Percentiles rank a stretch among this genome's conserved stretches.
Conservation (phyloP, 2,113 vertebrate genomes). For the Pionites leucogaster region DNA sequence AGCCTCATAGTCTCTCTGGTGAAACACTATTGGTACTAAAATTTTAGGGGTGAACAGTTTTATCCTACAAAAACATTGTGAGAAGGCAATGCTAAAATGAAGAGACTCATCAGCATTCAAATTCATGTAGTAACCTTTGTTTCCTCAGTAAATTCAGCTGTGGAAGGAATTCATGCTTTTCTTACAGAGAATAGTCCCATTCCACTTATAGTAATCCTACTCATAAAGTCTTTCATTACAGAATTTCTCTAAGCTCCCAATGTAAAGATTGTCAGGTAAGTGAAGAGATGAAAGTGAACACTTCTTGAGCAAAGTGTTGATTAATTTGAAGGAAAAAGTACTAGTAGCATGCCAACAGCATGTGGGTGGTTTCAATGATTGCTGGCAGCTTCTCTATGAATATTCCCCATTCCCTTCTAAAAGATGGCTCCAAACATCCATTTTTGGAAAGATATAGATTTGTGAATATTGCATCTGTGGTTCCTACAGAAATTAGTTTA, state of each 20-base stretch:
- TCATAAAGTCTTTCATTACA: not conserved
- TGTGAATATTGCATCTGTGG: not conserved
- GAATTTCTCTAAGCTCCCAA: not conserved
- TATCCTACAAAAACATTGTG: not conserved
- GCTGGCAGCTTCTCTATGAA: not conserved
- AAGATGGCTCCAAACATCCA: not conserved
- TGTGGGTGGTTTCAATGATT: not conserved
- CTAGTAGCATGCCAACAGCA: not conserved
- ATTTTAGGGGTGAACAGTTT: not conserved
- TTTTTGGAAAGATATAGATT: not conserved
- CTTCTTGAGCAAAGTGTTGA: not conserved
- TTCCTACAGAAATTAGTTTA: not conserved
- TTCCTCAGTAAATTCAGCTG: not conserved
- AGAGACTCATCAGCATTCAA: not conserved
- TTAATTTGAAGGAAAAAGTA: not conserved
- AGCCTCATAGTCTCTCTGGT: not conserved
- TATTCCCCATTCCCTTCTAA: not conserved
- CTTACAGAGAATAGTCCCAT: not conserved
- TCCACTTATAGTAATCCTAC: not conserved
- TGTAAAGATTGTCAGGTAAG: not conserved
- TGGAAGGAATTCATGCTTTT: not conserved
- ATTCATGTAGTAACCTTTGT: not conserved
- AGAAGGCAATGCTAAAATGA: not conserved
- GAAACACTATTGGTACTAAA: not conserved
- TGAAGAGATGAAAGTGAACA: not conserved